Base-by-base conservation (phyloP, 2,888 invertebrate species). In the Omphaloscelis lunosa region DNA sequence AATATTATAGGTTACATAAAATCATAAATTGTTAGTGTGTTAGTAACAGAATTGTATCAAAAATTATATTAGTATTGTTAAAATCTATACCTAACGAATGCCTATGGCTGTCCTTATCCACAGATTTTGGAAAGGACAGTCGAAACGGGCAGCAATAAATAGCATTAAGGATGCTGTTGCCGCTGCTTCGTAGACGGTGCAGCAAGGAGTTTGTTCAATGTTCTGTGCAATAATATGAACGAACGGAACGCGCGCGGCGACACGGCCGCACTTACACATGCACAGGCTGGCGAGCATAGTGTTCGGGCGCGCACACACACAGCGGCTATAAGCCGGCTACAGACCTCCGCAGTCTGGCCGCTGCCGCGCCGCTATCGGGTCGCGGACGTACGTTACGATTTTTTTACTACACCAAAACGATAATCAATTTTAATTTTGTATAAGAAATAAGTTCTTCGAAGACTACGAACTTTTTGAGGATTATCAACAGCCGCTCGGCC, bases 311-410 rank as follows among this genome's bases (percentile, higher is more conserved):
- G 48, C 61, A 82, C 80, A 51, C 80, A 80, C 82, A 82, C 80
- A 71, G 71, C 41, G 23, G 67, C 77, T 72, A 80, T 80, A 80
- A 80, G 80, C 80, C 82, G 71, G 80, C 80, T 76, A 76, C 70
- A 82, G 23, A 82, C 82, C 80, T 48, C 80, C 61, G n/a, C 77
- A 80, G 82, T 72, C 20, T 15, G 58, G 66, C 41, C 48, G 58
- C 67, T 34, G 66, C 61, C 51, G 80, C 71, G 82, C 70, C 66
- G 66, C 61, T 62, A 58, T 34, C 51, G 71, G 66, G 71, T 80
- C 82, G 82, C 56, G 51, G 48, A 17, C 29, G 48, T 41, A 29
- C n/a, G 23, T 56, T 29, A 58, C 41, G 48, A 59, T 17, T 56
- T 59, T 23, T 6, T 29, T 41, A 45, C 11, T 34, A 20, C 27